These are phyloP conservation scores for Chloebia gouldiae DNA, from an alignment of 2,113 vertebrate species.

Conservation along the genomic window DNA sequence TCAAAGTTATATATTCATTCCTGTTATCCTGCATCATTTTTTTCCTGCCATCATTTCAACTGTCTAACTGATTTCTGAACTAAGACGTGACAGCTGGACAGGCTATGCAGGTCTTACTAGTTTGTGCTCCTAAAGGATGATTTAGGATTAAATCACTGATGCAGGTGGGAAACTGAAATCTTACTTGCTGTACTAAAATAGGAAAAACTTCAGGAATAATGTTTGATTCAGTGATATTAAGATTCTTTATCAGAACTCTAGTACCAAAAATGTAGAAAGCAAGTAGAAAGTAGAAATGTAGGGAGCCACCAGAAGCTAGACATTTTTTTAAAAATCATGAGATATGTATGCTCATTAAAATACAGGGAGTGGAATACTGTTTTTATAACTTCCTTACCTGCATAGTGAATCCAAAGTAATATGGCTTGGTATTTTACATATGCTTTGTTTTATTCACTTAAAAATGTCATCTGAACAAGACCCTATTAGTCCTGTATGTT, in stretches of 20 bases:
- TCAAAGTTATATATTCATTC: neutral
- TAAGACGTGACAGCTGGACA: neutral
- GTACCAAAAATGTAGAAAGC: neutral
- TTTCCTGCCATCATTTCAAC: neutral
- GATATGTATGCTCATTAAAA: neutral
- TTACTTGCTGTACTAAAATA: neutral
- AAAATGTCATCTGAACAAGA: neutral
- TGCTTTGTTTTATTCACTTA: neutral
- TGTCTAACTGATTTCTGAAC: neutral
- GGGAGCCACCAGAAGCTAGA: neutral
- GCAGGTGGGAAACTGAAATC: neutral
- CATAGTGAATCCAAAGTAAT: neutral
- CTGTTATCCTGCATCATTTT: neutral
- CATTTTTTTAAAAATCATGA: neutral
- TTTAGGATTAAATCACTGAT: neutral
- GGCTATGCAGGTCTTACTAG: neutral
- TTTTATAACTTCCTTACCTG: neutral
- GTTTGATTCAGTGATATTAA: neutral
- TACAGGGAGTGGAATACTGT: neutral
- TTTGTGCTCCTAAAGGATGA: neutral
- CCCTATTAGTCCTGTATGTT: neutral
- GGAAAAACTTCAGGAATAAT: neutral
- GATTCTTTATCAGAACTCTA: neutral
- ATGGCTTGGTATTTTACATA: accelerated
- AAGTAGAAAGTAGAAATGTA: neutral